Evolutionary conservation across 2,797 vertebrate species (phyloP).

Genomic region (Cryptoblepharus egeriae): DNA sequence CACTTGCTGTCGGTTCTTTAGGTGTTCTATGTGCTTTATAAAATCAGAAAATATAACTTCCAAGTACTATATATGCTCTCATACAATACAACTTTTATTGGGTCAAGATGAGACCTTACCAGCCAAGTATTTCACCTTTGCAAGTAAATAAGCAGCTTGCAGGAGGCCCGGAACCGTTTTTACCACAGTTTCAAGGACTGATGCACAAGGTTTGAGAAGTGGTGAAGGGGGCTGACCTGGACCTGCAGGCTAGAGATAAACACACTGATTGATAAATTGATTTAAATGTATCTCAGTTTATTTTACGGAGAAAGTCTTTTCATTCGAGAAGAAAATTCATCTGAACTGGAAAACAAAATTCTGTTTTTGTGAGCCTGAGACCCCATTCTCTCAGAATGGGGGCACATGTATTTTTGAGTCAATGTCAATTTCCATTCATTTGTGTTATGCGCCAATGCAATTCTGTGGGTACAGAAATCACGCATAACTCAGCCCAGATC

Average conservation of each 20-base stretch:
- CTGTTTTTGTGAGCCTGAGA: not conserved
- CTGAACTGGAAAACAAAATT: not conserved
- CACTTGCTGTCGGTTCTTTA: not conserved
- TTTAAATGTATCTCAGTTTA: slow-evolving; percentile 1
- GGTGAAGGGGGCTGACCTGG: slow-evolving; percentile 85
- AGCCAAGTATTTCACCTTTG: slow-evolving; percentile 93
- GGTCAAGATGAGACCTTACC: slow-evolving; percentile 76
- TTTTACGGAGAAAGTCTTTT: not conserved
- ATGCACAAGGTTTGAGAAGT: slow-evolving; percentile 87
- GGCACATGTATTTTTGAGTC: not conserved
- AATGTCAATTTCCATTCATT: not conserved
- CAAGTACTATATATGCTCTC: not conserved
- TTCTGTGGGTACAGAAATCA: too few relatives aligned
- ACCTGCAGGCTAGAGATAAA: slow-evolving; percentile 80
- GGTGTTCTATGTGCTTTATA: not conserved
- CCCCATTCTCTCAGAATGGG: not conserved
- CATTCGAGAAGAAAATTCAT: not conserved
- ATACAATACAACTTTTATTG: not conserved
- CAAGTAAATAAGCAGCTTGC: slow-evolving; percentile 87
- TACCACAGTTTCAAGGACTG: slow-evolving; percentile 90
- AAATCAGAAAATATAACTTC: not conserved
- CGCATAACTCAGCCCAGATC: not conserved
- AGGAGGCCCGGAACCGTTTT: slow-evolving; percentile 91
- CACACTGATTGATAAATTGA: slow-evolving; percentile 12
- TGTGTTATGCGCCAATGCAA: not conserved